These are phyloP conservation scores for Liparis tanakae DNA, from an alignment of 2,797 vertebrate species.

Conservation along the genomic window DNA sequence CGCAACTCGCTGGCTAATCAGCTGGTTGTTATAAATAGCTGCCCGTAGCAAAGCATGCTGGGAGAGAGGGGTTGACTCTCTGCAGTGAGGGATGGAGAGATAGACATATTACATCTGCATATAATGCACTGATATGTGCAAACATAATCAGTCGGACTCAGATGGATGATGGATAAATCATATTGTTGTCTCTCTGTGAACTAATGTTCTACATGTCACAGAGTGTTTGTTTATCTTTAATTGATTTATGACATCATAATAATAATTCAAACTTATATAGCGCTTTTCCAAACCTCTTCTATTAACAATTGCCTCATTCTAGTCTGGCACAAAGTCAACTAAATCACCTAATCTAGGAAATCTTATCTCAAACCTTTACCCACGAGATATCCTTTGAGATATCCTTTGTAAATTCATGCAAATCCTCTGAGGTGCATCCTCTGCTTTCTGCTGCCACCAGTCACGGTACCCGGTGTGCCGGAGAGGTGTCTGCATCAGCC, in stretches of 20 bases:
- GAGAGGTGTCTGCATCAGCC: slow-evolving; percentile 96
- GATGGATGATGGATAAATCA: slow-evolving; percentile 19
- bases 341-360: slow-evolving; percentile 32
- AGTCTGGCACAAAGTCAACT: slow-evolving; percentile 28
- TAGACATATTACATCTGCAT: slow-evolving; percentile 44
- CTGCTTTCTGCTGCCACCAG: slow-evolving; percentile 73
- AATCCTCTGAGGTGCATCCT: slow-evolving; percentile 40
- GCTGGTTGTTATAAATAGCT: slow-evolving; percentile 85
- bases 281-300: neutral
- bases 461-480: slow-evolving; percentile 97
- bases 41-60: slow-evolving; percentile 79
- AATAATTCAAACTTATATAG: too few species aligned
- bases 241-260: slow-evolving; percentile 28
- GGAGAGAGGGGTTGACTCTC: slow-evolving; percentile 74
- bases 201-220: slow-evolving; percentile 17
- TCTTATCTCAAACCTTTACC: slow-evolving; percentile 26
- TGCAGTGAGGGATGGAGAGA: slow-evolving; percentile 65
- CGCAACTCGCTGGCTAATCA: slow-evolving; percentile 80
- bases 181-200: neutral
- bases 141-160: slow-evolving; percentile 26
- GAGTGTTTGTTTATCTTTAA: slow-evolving; percentile 30
- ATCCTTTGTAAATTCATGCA: slow-evolving; percentile 48
- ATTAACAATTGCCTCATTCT: slow-evolving; percentile 14
- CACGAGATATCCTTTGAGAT: slow-evolving; percentile 9
- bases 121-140: slow-evolving; percentile 52